Evolutionary conservation across 2,888 invertebrate species (phyloP), one percentile per base, ranked within the genome.

Genomic region (Drosophila neotestacea): DNA sequence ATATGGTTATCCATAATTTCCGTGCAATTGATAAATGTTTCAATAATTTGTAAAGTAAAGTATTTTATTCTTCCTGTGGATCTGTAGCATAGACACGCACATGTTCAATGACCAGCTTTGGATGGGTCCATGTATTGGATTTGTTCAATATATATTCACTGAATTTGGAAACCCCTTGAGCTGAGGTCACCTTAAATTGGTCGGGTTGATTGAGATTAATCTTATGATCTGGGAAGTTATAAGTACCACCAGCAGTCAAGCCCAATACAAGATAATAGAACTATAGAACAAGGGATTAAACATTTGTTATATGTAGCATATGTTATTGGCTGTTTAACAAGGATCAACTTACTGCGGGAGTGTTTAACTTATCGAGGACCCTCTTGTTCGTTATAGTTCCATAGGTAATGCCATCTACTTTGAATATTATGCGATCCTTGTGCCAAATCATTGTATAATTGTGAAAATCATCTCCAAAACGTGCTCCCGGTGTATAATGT

Each of bases 381-480:
- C 4, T 1, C 6, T 34, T 13, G 32, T 77, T 41, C 7, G 6
- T 59, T 46, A 79, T 59, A 0, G 4, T 41, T 6, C 65, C 72
- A 34, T 62, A 76, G 0, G 11, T 38, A 5, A 4, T 0, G 0
- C 41, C 80, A 66, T 78, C 68, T 1, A 76, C 62, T 46, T 71
- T 69, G 22, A 48, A 78, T 32, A 63, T 72, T 7, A 78, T 65
- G 10, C 62, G 58, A 41, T 79, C 61, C 13, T 4, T 22, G 28
- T 64, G 65, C 63, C 76, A 68, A 47, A 78, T 79, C 4, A 80
- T 52, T 3, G 76, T 59, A 39, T 58, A 78, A n/a, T 34, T 36
- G 44, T 78, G 80, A 28, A 61, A 79, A 4, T 13, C 16, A 3
- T 69, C 34, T 0, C 65, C 80, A 34, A 32, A 79, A 36, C 65